phyloP scores from a whole-genome alignment of 92 coral and sea anemone species.

The Zoanthus gigantus region DNA sequence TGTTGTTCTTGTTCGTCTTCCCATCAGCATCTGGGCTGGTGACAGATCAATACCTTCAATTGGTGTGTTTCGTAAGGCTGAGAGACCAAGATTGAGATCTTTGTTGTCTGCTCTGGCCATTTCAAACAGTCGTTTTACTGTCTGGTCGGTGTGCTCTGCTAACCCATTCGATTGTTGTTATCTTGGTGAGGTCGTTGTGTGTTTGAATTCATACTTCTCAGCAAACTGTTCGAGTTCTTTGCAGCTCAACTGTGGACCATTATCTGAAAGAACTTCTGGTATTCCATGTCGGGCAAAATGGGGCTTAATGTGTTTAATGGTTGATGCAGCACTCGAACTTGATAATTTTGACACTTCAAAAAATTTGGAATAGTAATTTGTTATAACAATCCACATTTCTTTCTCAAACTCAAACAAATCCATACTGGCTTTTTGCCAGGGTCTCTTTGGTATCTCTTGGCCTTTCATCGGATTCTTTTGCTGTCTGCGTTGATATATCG shows the following conservation, averaged over 20 bases:
- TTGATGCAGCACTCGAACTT: slow-evolving; percentile 34
- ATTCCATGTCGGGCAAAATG: slow-evolving; percentile 62
- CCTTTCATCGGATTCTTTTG: slow-evolving; percentile 48
- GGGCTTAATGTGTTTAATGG: slow-evolving; percentile 49
- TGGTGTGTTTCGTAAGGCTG: slow-evolving; percentile 59
- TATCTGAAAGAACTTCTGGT: slow-evolving; percentile 57
- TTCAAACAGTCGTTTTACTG: slow-evolving; percentile 26
- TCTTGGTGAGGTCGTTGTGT: slow-evolving; percentile 53
- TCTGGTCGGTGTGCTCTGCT: slow-evolving; percentile 47
- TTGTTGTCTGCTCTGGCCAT: slow-evolving; percentile 54
- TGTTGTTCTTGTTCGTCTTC: slow-evolving; percentile 41
- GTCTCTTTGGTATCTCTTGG: slow-evolving; percentile 43
- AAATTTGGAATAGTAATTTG: slow-evolving; percentile 57
- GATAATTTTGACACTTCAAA: slow-evolving; percentile 53
- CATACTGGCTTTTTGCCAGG: slow-evolving; percentile 51
- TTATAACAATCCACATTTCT: slow-evolving; percentile 30
- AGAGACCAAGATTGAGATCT: slow-evolving; percentile 57
- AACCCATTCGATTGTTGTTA: slow-evolving; percentile 52
- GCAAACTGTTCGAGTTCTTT: slow-evolving; percentile 47
- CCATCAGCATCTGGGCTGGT: slow-evolving; percentile 63
- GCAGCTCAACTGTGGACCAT: slow-evolving; percentile 61
- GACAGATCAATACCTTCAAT: slow-evolving; percentile 48
- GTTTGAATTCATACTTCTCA: slow-evolving; percentile 51
- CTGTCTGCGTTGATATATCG: slow-evolving; percentile 24
- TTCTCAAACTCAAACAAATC: slow-evolving; percentile 40